Base-by-base conservation (phyloP, 2,888 invertebrate species). In the Hemicrepidius hirtus region DNA sequence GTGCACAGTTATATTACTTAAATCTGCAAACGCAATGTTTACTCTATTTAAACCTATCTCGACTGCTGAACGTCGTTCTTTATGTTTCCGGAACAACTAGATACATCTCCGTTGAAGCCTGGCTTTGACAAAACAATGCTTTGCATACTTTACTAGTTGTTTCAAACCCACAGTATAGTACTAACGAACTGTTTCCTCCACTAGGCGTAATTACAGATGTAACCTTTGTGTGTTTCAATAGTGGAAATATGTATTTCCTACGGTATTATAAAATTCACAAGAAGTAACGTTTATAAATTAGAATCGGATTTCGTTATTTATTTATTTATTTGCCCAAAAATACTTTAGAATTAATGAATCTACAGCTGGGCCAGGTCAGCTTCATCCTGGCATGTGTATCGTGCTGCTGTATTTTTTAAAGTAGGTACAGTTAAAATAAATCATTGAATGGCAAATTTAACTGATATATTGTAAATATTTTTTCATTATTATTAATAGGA, bases 121-220 rank as follows among this genome's bases (percentile, higher is more conserved):
- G 55, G 41, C 53, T 69, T 62, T 64, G 68, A 74, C 67, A 76
- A 63, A 72, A 76, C 76, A 76, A 68, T 72, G 72, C 72, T 16
- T 24, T 46, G 67, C 57, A 59, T 67, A 67, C 37, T 40, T 59
- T 67, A 59, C 67, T 28, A 67, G 57, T 67, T 59, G 67, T 67
- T 67, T 67, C 50, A 67, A 75, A 76, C 76, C 71, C 74, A 70
- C 71, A 72, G 71, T 53, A 74, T 53, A 74, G 68, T 69, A 71
- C 76, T 76, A 76, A 76, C 73, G 75, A 76, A 76, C 70, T 71
- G 73, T 71, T 75, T 76, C 76, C 76, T 73, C 65, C 74, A 68
- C 50, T 67, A 69, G 73, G 66, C 65, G 72, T 76, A 76, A 76
- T 76, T 76, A 76, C 71, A 63, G 67, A 68, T 60, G 64, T 74